Percentiles rank a stretch among this genome's conserved stretches.
Conservation (phyloP, 2,113 vertebrate species). For the Hyperopisus bebe region DNA sequence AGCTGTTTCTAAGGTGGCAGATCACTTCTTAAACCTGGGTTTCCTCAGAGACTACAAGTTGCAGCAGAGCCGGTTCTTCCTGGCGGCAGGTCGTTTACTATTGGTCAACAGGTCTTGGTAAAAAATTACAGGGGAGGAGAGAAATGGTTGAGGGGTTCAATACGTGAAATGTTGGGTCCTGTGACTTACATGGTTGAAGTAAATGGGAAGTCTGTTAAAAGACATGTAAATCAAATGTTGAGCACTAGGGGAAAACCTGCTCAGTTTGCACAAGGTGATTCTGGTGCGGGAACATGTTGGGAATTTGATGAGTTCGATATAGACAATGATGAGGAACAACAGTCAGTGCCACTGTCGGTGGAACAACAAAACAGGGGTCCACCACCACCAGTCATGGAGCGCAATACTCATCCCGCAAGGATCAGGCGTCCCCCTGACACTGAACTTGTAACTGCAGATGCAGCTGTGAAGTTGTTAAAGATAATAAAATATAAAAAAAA, state of each 20-base stretch:
- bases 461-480: no score
- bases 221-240: conserved; percentile 25
- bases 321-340: no score
- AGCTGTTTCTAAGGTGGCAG: background rate
- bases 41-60: background rate
- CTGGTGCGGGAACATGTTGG: no score
- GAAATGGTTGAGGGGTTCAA: conserved; percentile 9
- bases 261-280: no score
- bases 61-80: background rate
- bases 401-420: no score
- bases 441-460: no score
- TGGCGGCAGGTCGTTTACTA: background rate
- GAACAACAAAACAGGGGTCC: no score
- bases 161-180: conserved; percentile 19
- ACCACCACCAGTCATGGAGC: no score
- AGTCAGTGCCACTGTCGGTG: no score
- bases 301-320: no score
- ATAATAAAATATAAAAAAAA: no score
- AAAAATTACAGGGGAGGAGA: conserved; percentile 29
- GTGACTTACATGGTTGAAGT: conserved; percentile 24
- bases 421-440: no score
- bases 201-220: conserved; percentile 24
- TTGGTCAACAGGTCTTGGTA: conserved; percentile 20
- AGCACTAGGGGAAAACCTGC: background rate
- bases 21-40: background rate